These are phyloP conservation scores for Drosophila pandora DNA, from an alignment of 1,140 invertebrate species.

Conservation along the genomic window DNA sequence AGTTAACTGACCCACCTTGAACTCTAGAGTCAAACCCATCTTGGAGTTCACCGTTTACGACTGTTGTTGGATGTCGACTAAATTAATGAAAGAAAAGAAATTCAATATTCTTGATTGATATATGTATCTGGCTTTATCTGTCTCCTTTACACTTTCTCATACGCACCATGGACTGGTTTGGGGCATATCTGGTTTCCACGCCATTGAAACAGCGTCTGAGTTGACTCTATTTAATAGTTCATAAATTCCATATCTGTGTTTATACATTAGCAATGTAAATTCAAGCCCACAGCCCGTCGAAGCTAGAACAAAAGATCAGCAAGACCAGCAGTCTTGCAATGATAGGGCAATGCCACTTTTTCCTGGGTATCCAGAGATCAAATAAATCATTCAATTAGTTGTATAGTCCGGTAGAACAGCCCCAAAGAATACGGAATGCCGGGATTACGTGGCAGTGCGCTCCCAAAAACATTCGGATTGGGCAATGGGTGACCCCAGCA, in stretches of 20 bases:
- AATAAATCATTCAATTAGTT: too few relatives aligned
- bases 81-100: slow-evolving; percentile 45
- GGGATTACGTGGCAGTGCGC: neutral
- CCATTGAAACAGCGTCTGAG: slow-evolving; percentile 41
- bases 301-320: neutral
- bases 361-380: too few relatives aligned
- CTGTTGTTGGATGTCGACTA: slow-evolving; percentile 4
- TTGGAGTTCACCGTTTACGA: slow-evolving; percentile 14
- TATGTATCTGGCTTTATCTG: slow-evolving; percentile 53
- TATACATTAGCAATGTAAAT: slow-evolving; percentile 65
- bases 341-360: too few relatives aligned
- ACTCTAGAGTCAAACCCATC: slow-evolving; percentile 11
- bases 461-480: neutral
- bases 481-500: slow-evolving; percentile 13
- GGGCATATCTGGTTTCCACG: slow-evolving; percentile 53
- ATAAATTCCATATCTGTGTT: slow-evolving; percentile 58
- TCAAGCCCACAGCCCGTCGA: neutral
- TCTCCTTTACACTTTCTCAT: slow-evolving; percentile 59
- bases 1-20: slow-evolving; percentile 8
- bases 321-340: too few relatives aligned
- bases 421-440: too few relatives aligned
- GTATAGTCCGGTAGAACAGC: too few relatives aligned
- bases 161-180: slow-evolving; percentile 17
- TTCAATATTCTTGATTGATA: slow-evolving; percentile 54
- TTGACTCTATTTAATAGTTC: slow-evolving; percentile 55